Conservation (phyloP, 2,888 invertebrate genomes). For the Hylaea fasciaria region DNA sequence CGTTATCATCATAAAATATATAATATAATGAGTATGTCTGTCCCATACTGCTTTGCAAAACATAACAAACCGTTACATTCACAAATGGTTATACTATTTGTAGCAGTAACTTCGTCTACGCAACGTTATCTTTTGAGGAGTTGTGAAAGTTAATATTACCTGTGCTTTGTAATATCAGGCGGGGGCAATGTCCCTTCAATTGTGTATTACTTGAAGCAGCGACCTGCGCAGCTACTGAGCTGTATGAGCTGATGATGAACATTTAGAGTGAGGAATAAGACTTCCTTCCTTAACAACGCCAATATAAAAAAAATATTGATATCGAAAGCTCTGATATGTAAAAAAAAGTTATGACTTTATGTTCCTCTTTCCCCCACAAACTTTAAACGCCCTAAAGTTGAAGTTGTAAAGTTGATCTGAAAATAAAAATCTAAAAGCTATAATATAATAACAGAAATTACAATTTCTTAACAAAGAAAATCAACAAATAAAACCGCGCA, state of each 20-base stretch:
- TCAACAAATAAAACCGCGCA: too few relatives aligned
- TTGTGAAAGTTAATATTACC: slow-evolving; percentile 11
- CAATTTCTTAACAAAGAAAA: background rate
- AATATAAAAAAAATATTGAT: too few relatives aligned
- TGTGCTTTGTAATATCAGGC: slow-evolving; percentile 39
- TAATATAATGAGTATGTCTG: background rate
- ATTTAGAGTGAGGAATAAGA: background rate
- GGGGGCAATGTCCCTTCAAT: slow-evolving; percentile 43
- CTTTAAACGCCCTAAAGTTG: too few relatives aligned
- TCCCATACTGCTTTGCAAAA: background rate
- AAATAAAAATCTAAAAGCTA: too few relatives aligned
- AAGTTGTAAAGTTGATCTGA: too few relatives aligned
- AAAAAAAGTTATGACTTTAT: too few relatives aligned
- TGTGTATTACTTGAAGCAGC: background rate
- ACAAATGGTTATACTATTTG: background rate
- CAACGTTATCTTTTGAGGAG: slow-evolving; percentile 4
- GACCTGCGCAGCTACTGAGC: background rate
- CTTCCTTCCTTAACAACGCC: too few relatives aligned
- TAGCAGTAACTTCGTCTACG: background rate
- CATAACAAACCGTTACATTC: background rate
- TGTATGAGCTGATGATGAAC: slow-evolving; percentile 1
- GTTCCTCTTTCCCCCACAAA: too few relatives aligned
- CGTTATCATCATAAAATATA: too few relatives aligned
- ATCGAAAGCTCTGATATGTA: too few relatives aligned
- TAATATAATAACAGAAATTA: background rate